These are phyloP conservation scores for Chaunax sp. DNA, from an alignment of 2,797 vertebrate species.

Conservation along the genomic window DNA sequence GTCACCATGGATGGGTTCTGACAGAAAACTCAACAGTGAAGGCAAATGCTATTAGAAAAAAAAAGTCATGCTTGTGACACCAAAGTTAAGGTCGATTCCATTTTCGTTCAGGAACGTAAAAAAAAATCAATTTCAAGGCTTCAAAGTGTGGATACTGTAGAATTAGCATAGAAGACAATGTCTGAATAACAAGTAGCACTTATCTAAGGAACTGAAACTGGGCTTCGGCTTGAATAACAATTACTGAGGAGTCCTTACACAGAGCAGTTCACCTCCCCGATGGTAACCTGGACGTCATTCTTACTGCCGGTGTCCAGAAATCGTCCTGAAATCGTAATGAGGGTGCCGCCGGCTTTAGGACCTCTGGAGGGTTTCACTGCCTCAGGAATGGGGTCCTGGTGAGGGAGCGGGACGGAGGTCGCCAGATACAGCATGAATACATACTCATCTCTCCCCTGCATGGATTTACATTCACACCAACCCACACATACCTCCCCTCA, in stretches of 20 bases:
- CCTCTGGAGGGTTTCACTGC: conserved; percentile 75
- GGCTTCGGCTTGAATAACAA: conserved; percentile 53
- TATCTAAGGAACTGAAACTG: conserved; percentile 53
- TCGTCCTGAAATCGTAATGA: conserved; percentile 88
- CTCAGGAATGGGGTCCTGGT: conserved; percentile 86
- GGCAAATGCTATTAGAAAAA: conserved; percentile 24
- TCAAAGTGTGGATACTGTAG: conserved; percentile 54
- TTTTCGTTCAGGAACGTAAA: conserved; percentile 41
- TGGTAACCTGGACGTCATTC: conserved; percentile 87
- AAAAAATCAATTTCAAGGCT: conserved; percentile 52
- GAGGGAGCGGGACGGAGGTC: not conserved
- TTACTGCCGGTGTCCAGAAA: conserved; percentile 89
- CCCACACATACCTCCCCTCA: conserved; percentile 17
- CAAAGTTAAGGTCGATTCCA: conserved; percentile 59
- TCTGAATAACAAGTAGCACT: conserved; percentile 66
- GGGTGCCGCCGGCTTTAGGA: conserved; percentile 90
- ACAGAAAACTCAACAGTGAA: conserved; percentile 47
- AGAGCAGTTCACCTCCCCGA: conserved; percentile 85
- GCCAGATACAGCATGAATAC: conserved; percentile 31
- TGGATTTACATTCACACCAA: conserved; percentile 15
- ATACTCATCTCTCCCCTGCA: conserved; percentile 21
- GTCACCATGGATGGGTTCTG: conserved; percentile 45
- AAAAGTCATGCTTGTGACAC: conserved; percentile 42
- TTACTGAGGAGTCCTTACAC: conserved; percentile 86
- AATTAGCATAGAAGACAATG: conserved; percentile 56